Base-by-base conservation (phyloP, 2,888 invertebrate genomes). In the Thereva unica region DNA sequence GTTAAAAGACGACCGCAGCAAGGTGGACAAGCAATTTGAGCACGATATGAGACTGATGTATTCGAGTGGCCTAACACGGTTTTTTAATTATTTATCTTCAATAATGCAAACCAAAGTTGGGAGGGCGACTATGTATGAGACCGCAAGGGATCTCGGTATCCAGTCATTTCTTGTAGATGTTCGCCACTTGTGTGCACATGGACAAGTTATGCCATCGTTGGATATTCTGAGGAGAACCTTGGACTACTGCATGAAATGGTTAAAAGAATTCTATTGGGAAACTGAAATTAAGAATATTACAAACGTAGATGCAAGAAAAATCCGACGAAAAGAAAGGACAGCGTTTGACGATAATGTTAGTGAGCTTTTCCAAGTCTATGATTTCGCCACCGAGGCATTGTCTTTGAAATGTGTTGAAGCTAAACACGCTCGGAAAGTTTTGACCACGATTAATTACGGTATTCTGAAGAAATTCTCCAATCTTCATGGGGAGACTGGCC, bases 1-100 rank as follows among this genome's bases (percentile, higher is more conserved):
- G 63, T 67, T 79, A 37, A 76, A 77, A 68, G 79, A 80, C 66
- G 61, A 42, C 4, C 2, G 8, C n/a, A 6, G 10, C 5, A 23
- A 34, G 5, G 6, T 37, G 10, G 47, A 52, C 6, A 50, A 53
- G 1, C 52, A 57, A 5, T 12, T 66, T 1, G 41, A 59, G 0
- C 67, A 64, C 5, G 76, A 75, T 9, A 56, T 79, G 1, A 75
- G 76, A 61, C 71, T 71, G 0, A 70, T 76, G 3, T 81, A 80
- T 69, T 75, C 81, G 0, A 76, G 73, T 49, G 77, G 79, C 4
- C 77, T 81, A 40, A 80, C 77, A 0, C 74, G 80, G 3, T 81
- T 81, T 64, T 76, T 78, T 37, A 81, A 81, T 68, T 80, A 78
- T 37, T 81, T 81, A 80, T 80, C 78, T 0, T 80, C 81, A 1